These are phyloP conservation scores for Noctua janthina DNA, from an alignment of 2,888 invertebrate genomes.

Conservation along the genomic window DNA sequence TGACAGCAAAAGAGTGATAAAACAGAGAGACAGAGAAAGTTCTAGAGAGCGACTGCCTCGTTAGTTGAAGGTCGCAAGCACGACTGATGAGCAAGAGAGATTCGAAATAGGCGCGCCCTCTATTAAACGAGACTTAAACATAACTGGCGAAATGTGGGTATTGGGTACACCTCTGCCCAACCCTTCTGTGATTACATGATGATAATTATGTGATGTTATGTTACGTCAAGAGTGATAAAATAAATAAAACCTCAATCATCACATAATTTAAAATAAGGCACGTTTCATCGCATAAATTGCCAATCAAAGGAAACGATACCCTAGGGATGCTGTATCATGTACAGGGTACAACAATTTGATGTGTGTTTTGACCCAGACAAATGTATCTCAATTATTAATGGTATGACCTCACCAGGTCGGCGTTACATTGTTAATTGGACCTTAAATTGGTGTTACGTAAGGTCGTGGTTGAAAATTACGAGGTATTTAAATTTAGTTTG, in stretches of 20 bases:
- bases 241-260: not conserved
- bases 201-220: no score
- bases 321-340: slow-evolving; percentile 23
- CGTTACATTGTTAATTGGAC: slow-evolving; percentile 42
- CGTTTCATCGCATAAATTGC: slow-evolving; percentile 17
- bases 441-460: slow-evolving; percentile 33
- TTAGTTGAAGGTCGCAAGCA: no score
- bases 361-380: slow-evolving; percentile 31
- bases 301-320: slow-evolving; percentile 23
- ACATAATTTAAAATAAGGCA: slow-evolving; percentile 11
- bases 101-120: no score
- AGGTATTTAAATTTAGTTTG: not conserved
- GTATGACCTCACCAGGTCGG: slow-evolving; percentile 23
- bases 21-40: no score
- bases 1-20: no score
- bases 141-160: no score
- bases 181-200: no score
- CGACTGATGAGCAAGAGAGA: no score
- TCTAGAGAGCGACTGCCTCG: no score
- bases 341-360: slow-evolving; percentile 37
- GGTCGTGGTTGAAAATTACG: not conserved
- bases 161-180: no score
- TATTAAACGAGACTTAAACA: no score
- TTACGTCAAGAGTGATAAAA: no score
- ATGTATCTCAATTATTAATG: slow-evolving; percentile 60